Evolutionary conservation across 53 echinoderm and acorn worm species (phyloP).

Genomic region (Astropecten irregularis): DNA sequence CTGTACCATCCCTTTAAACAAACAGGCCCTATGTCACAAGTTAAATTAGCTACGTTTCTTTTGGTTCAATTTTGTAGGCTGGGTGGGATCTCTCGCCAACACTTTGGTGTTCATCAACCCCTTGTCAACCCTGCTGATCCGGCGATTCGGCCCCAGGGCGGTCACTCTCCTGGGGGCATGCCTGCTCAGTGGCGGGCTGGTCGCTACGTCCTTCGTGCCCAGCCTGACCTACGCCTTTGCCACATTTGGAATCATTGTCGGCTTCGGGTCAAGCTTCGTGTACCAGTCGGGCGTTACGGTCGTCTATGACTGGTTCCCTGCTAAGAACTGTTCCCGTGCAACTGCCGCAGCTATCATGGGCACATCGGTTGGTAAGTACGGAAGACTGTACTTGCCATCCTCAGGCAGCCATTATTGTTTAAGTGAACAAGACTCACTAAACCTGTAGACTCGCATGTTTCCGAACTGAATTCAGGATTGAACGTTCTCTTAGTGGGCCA

Average conservation of each 20-base stretch:
- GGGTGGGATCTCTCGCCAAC: constrained; percentile 11
- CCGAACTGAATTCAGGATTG: neutral
- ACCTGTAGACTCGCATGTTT: neutral
- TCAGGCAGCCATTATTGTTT: neutral
- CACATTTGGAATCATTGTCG: constrained; percentile 77
- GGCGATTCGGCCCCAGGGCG: constrained; percentile 57
- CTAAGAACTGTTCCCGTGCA: constrained; percentile 73
- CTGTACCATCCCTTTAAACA: too few species aligned
- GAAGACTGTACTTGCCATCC: constrained; percentile 19
- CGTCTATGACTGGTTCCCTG: constrained; percentile 75
- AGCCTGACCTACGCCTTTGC: constrained; percentile 65
- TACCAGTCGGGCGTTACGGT: constrained; percentile 69
- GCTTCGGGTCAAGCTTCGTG: constrained; percentile 74
- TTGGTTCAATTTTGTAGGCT: neutral
- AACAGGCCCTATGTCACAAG: neutral
- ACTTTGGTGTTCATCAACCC: neutral
- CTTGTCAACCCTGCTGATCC: constrained; percentile 64
- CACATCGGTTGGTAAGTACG: constrained; percentile 74
- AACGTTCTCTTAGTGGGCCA: neutral
- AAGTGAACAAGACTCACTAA: neutral
- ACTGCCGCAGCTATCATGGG: constrained; percentile 75
- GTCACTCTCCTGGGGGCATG: constrained; percentile 61
- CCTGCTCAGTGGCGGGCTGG: constrained; percentile 60
- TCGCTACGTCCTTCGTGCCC: constrained; percentile 78
- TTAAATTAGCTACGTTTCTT: neutral